These are phyloP conservation scores for Lasius platythorax DNA, from an alignment of 2,888 invertebrate genomes.

Conservation along the genomic window DNA sequence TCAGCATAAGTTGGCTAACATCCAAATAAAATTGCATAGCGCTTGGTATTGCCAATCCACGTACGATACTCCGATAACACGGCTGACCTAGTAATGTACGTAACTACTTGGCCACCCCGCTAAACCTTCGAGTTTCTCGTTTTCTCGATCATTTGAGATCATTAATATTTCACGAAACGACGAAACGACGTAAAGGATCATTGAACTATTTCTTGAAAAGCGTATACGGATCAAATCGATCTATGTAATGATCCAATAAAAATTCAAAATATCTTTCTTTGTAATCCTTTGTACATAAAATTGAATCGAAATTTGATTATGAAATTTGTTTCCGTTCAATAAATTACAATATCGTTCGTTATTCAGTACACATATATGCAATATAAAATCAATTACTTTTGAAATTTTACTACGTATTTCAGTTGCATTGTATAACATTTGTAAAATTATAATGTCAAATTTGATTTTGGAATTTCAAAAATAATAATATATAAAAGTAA, in stretches of 20 bases:
- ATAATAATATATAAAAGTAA: not conserved
- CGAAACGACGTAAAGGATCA: slow-evolving; percentile 5
- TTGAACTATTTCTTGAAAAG: slow-evolving; percentile 25
- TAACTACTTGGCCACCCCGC: slow-evolving; percentile 36
- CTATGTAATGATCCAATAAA: not conserved
- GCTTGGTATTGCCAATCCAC: slow-evolving; percentile 66
- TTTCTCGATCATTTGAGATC: slow-evolving; percentile 15
- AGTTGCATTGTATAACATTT: not conserved
- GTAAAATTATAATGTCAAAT: not conserved
- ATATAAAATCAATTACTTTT: not conserved
- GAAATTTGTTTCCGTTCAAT: not conserved
- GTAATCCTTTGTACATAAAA: not conserved
- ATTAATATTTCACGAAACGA: slow-evolving; percentile 28
- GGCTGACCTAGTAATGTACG: slow-evolving; percentile 71
- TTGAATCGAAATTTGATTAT: not conserved
- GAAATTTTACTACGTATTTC: not conserved
- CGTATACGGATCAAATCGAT: not conserved
- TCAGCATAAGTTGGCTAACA: slow-evolving; percentile 70
- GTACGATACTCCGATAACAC: slow-evolving; percentile 64
- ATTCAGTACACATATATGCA: not conserved
- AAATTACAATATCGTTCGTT: not conserved
- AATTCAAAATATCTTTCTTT: not conserved
- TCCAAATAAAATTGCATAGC: slow-evolving; percentile 75
- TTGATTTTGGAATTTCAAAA: not conserved
- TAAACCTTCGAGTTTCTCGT: slow-evolving; percentile 30